Conservation (phyloP, 2,888 invertebrate genomes). For the Bhutanitis thaidina region DNA sequence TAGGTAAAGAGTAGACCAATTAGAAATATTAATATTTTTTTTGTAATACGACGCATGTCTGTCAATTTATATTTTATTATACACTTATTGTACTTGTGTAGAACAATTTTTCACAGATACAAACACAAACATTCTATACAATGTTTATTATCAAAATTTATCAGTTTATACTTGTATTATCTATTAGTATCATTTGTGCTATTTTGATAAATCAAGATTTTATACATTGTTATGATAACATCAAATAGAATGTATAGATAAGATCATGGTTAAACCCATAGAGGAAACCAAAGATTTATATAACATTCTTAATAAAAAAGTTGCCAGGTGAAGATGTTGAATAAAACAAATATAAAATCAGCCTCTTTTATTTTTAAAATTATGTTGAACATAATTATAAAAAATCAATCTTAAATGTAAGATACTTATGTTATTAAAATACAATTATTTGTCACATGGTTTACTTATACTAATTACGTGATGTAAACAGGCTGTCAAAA, state of each 20-base stretch:
- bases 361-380: conserved; percentile 29
- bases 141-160: not conserved
- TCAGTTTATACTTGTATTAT: too few relatives aligned
- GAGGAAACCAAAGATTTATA: too few relatives aligned
- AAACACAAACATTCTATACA: not conserved
- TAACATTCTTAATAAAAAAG: not conserved
- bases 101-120: too few relatives aligned
- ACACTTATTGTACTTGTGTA: not conserved
- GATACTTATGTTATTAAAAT: not conserved
- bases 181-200: too few relatives aligned
- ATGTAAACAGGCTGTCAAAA: not conserved
- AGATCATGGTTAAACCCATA: too few relatives aligned
- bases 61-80: not conserved
- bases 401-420: conserved; percentile 2
- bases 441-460: not conserved
- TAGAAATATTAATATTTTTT: conserved; percentile 41
- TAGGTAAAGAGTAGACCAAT: conserved; percentile 44
- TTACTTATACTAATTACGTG: not conserved
- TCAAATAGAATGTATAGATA: too few relatives aligned
- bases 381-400: conserved; percentile 10
- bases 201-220: too few relatives aligned
- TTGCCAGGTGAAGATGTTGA: conserved; percentile 1
- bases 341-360: conserved; percentile 20
- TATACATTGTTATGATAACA: too few relatives aligned
- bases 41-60: conserved; percentile 49